Base-by-base conservation (phyloP, 2,888 invertebrate genomes). In the Lepidocyrtoides sp. region DNA sequence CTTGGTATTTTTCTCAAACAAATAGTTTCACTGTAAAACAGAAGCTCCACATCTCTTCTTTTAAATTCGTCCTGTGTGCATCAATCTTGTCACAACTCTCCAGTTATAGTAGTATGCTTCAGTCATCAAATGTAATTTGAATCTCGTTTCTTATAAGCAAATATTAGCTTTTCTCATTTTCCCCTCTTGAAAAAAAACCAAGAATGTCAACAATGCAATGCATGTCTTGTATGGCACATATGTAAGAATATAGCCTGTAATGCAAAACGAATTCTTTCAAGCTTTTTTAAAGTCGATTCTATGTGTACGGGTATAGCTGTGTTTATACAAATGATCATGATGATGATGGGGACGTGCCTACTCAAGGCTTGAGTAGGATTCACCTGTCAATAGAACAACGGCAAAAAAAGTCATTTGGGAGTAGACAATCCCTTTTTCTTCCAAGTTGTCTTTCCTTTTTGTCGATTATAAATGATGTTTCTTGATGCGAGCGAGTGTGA, bases 121-220 rank as follows among this genome's bases (percentile, higher is more conserved):
- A 63, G 60, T 83, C 89, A 83, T 82, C 89, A 89, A 82, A 72
- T 89, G 89, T 89, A 89, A 89, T 89, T 89, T 89, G 82, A 89
- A 89, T 72, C 82, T 82, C 57, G 72, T 81, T 88, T 91, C 90
- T 91, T 84, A 63, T 85, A 90, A 85, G 91, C 66, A 91, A 92
- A 92, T 92, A 92, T 92, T 92, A 72, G 90, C 87, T 90, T 92
- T 90, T 91, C 91, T 91, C 92, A 91, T 91, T 92, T 92, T 91
- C 89, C 77, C 84, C 51, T 66, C 84, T 54, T 8, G 23, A 12
- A 36, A n/a, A 85, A 81, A 63, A 66, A 82, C 29, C 82, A 87
- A 57, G 57, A 83, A 87, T 91, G 87, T 91, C 86, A 91, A 91
- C 72, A 77, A 79, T 82, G 82, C 44, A 69, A 57, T 26, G 63